Evolutionary conservation across 2,113 vertebrate genomes (phyloP).

Genomic region (Gymnorhina tibicen): DNA sequence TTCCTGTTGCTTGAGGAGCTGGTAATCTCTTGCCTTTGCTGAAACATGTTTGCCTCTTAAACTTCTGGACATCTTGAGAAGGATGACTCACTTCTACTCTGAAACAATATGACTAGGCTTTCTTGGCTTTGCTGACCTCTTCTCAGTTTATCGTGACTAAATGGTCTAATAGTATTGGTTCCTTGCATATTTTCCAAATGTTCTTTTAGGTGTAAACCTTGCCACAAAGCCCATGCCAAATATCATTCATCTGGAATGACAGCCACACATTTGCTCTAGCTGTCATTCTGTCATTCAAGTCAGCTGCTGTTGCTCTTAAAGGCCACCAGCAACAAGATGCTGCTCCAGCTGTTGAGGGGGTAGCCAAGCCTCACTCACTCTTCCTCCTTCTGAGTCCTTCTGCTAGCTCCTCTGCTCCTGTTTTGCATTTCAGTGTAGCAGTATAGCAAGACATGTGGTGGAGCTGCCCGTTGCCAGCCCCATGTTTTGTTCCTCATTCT

Average conservation of each 20-base stretch:
- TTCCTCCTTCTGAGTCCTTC: background rate
- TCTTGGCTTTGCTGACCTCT: background rate
- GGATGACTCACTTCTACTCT: background rate
- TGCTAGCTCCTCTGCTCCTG: background rate
- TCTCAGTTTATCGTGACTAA: background rate
- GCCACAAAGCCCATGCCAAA: background rate
- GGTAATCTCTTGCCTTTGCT: background rate
- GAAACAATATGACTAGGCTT: background rate
- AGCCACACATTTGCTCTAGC: background rate
- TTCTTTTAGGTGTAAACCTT: slow-evolving; percentile 10
- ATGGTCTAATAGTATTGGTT: background rate
- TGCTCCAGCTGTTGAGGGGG: background rate
- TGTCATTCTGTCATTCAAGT: background rate
- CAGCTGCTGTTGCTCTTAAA: background rate
- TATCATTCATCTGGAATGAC: background rate
- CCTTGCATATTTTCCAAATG: background rate
- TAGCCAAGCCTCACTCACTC: background rate
- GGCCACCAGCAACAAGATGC: background rate
- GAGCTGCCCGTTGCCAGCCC: background rate
- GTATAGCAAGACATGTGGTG: background rate
- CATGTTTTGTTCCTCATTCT: background rate
- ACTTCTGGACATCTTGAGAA: background rate
- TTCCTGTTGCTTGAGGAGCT: background rate
- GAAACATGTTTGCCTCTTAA: background rate
- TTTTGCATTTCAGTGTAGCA: background rate